These are phyloP conservation scores for Calonectris borealis DNA, from an alignment of 2,113 vertebrate genomes.

Conservation along the genomic window DNA sequence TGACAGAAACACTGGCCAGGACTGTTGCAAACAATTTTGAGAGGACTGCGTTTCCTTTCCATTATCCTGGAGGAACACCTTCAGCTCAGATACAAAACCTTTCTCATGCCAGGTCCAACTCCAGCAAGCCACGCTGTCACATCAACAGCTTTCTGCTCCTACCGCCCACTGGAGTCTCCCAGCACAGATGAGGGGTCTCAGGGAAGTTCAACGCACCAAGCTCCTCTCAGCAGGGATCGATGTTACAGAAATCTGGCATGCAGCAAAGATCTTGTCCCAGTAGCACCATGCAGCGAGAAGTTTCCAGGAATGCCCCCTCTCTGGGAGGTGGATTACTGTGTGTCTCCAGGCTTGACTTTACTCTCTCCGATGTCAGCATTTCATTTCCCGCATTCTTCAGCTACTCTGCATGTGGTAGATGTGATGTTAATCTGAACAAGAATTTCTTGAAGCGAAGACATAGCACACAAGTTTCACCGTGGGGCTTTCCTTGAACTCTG, in stretches of 20 bases:
- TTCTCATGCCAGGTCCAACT: neutral
- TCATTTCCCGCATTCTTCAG: neutral
- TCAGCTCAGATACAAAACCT: neutral
- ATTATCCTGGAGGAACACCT: neutral
- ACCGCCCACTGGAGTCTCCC: neutral
- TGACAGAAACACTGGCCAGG: neutral
- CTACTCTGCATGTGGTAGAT: neutral
- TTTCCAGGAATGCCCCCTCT: neutral
- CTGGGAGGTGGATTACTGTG: neutral
- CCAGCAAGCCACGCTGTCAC: neutral
- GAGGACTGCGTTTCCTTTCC: neutral
- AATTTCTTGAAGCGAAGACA: neutral
- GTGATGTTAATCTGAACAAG: neutral
- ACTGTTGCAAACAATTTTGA: neutral
- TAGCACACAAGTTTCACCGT: neutral
- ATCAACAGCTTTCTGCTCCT: neutral
- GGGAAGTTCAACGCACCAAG: neutral
- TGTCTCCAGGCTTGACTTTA: neutral
- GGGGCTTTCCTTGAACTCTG: neutral
- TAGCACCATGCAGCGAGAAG: neutral
- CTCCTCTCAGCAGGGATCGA: neutral
- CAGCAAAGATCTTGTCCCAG: neutral
- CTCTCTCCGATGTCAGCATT: neutral
- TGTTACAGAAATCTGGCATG: neutral
- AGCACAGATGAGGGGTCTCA: neutral